These are phyloP conservation scores for Sepiola atlantica DNA, from an alignment of 2,888 invertebrate species.

Conservation along the genomic window DNA sequence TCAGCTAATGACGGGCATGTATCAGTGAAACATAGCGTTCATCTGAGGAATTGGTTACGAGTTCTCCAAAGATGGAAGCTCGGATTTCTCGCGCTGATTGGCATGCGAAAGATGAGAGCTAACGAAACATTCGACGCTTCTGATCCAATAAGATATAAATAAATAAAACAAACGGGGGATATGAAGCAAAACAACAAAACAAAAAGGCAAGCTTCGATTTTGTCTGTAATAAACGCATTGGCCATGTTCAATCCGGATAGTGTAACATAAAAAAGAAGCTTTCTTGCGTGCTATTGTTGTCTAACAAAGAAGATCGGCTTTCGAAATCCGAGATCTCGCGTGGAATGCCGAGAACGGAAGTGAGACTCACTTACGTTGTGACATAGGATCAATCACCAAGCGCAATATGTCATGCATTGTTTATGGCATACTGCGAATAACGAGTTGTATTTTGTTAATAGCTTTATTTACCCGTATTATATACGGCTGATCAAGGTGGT, in stretches of 20 bases:
- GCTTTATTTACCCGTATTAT: too few relatives aligned
- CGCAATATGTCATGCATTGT: background rate
- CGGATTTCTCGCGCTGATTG: background rate
- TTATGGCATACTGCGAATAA: too few relatives aligned
- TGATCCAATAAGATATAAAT: too few relatives aligned
- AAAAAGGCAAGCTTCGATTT: background rate
- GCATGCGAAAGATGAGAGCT: background rate
- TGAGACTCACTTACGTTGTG: background rate
- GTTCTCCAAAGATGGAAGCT: background rate
- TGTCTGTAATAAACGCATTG: background rate
- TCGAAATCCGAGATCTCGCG: background rate
- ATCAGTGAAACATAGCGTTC: background rate
- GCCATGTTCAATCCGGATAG: background rate
- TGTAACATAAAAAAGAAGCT: background rate
- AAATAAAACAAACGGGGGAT: background rate
- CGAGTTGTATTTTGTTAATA: too few relatives aligned
- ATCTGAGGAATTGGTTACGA: background rate
- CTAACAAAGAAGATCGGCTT: background rate
- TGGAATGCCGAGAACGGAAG: background rate
- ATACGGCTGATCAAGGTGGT: too few relatives aligned
- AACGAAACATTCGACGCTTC: too few relatives aligned
- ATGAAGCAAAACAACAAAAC: background rate
- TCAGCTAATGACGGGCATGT: background rate
- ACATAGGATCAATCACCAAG: background rate
- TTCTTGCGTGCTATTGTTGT: background rate